Evolutionary conservation across 2,888 invertebrate genomes (phyloP).

Genomic region (Panopea generosa): DNA sequence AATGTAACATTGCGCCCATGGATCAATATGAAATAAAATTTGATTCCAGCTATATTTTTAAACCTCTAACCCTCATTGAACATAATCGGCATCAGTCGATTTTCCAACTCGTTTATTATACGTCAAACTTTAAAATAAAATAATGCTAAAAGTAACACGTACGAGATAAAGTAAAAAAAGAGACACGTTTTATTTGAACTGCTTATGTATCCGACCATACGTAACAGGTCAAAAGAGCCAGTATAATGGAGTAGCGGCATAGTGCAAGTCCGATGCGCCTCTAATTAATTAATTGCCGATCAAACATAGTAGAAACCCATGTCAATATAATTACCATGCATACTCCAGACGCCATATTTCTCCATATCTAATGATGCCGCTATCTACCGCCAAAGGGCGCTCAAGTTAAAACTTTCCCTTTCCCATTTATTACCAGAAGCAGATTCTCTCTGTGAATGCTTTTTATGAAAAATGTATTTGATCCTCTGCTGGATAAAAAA

Average conservation of each 20-base stretch:
- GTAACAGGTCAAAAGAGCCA: neutral
- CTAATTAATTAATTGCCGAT: conserved; percentile 19
- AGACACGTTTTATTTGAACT: conserved; percentile 9
- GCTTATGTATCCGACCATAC: neutral
- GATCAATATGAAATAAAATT: conserved; percentile 2
- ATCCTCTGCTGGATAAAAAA: conserved; percentile 1
- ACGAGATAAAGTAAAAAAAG: neutral
- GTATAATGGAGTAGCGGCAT: neutral
- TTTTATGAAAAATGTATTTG: conserved; percentile 12
- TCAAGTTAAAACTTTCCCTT: conserved; percentile 14
- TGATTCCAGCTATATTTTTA: neutral
- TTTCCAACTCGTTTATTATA: no score
- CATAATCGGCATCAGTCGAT: no score
- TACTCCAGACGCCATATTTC: conserved; percentile 14
- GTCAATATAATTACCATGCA: no score
- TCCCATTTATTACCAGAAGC: conserved; percentile 1
- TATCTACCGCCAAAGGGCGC: conserved; percentile 13
- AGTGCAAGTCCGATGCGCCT: neutral
- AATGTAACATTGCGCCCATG: neutral
- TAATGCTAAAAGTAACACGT: no score
- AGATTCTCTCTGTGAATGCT: neutral
- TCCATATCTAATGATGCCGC: conserved; percentile 25
- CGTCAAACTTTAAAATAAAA: no score
- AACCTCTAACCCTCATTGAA: no score
- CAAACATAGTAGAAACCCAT: conserved; percentile 7